These are phyloP conservation scores for Elaphurus davidianus DNA, from an alignment of 2,113 vertebrate species.

Conservation along the genomic window DNA sequence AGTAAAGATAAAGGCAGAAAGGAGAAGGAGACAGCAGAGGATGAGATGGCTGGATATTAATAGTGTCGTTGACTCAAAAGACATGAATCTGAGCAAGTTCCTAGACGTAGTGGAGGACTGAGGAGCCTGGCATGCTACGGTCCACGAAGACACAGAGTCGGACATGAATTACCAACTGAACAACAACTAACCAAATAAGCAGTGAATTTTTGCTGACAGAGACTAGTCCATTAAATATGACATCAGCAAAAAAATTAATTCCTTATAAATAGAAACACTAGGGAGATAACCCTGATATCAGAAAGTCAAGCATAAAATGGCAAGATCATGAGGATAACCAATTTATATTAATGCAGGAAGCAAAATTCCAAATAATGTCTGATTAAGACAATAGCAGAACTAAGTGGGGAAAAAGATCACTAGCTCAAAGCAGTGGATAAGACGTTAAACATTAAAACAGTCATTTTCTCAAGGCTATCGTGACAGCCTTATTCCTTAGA, in stretches of 20 bases:
- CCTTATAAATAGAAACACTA: neutral
- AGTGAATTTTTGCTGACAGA: neutral
- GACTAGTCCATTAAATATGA: neutral
- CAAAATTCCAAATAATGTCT: neutral
- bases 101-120: fast-evolving
- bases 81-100: neutral
- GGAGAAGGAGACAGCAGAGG: neutral
- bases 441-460: neutral
- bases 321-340: neutral
- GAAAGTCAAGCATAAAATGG: neutral
- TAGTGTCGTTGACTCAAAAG: fast-evolving
- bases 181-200: neutral
- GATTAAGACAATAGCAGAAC: neutral
- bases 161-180: neutral
- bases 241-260: neutral
- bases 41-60: neutral
- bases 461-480: neutral
- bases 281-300: neutral
- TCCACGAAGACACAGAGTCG: neutral
- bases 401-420: neutral
- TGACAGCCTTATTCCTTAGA: slow-evolving; percentile 53
- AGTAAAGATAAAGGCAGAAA: neutral
- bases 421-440: neutral
- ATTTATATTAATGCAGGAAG: neutral
- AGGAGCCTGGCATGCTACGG: fast-evolving